Conservation (phyloP, 2,797 vertebrate species). For the Diglossa cyanea region DNA sequence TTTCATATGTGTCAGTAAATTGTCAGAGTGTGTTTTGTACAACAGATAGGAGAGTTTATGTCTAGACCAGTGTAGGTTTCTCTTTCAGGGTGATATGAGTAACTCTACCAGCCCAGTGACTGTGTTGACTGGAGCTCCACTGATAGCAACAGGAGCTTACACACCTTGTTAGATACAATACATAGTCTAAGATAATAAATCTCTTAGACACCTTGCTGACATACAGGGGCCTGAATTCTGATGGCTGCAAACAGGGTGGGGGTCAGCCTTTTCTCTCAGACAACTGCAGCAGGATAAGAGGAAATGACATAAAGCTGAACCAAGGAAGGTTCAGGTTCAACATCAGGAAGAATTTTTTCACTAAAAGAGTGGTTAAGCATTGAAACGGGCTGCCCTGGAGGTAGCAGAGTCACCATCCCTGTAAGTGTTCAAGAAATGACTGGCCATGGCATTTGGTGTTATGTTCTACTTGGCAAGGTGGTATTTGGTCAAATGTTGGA, state of each 20-base stretch:
- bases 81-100: neutral
- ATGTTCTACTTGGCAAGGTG: neutral
- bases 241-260: neutral
- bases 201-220: neutral
- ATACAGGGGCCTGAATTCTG: neutral
- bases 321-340: neutral
- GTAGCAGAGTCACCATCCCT: neutral
- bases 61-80: neutral
- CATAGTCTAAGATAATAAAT: too few relatives aligned
- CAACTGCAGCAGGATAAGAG: rapidly evolving
- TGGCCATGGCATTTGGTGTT: rapidly evolving
- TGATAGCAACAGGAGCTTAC: neutral
- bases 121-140: neutral
- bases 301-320: neutral
- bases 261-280: neutral
- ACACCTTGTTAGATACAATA: neutral
- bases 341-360: neutral
- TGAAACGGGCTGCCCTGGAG: neutral
- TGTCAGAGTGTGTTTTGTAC: neutral
- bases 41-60: neutral
- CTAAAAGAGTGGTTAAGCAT: neutral
- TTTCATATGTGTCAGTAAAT: neutral
- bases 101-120: neutral
- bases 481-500: neutral
- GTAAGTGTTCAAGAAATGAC: neutral